Conservation (phyloP, 2,797 vertebrate species). For the Cynodonichthys magdalenae region DNA sequence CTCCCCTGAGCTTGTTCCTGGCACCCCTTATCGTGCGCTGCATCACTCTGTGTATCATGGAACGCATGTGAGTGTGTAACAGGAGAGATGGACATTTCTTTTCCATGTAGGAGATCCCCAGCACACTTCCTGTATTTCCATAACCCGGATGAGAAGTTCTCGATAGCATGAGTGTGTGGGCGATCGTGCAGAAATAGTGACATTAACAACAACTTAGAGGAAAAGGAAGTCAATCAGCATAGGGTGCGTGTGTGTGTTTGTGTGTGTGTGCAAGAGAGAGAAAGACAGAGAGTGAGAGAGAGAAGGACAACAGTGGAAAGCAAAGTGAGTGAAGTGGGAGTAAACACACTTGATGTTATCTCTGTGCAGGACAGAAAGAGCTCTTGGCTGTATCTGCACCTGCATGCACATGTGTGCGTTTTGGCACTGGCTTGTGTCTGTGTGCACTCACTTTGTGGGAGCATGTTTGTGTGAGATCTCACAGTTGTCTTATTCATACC, state of each 20-base stretch:
- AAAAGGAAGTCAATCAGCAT: constrained; percentile 78
- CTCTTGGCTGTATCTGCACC: constrained; percentile 18
- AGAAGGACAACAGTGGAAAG: constrained; percentile 66
- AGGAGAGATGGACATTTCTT: constrained; percentile 55
- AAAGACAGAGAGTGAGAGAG: constrained; percentile 41
- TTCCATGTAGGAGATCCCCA: constrained; percentile 60
- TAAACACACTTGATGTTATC: constrained; percentile 48
- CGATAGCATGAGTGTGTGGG: constrained; percentile 73
- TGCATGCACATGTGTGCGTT: constrained; percentile 33
- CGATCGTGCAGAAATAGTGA: constrained; percentile 69
- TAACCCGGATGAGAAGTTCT: constrained; percentile 73
- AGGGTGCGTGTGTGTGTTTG: background rate
- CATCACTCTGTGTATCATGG: constrained; percentile 20
- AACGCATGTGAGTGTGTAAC: constrained; percentile 39
- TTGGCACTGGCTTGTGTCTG: constrained; percentile 27
- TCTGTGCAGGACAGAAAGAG: constrained; percentile 50
- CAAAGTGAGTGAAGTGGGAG: constrained; percentile 64
- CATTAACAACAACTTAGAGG: constrained; percentile 72
- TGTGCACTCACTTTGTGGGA: constrained; percentile 15
- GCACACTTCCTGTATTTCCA: constrained; percentile 74
- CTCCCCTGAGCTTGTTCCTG: constrained; percentile 47
- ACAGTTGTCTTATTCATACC: constrained; percentile 62
- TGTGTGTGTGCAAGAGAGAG: constrained; percentile 12
- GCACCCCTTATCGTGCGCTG: constrained; percentile 37
- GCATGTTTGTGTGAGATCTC: constrained; percentile 36